These are phyloP conservation scores for Arremon aurantiirostris DNA, from an alignment of 2,797 vertebrate species.

Conservation along the genomic window DNA sequence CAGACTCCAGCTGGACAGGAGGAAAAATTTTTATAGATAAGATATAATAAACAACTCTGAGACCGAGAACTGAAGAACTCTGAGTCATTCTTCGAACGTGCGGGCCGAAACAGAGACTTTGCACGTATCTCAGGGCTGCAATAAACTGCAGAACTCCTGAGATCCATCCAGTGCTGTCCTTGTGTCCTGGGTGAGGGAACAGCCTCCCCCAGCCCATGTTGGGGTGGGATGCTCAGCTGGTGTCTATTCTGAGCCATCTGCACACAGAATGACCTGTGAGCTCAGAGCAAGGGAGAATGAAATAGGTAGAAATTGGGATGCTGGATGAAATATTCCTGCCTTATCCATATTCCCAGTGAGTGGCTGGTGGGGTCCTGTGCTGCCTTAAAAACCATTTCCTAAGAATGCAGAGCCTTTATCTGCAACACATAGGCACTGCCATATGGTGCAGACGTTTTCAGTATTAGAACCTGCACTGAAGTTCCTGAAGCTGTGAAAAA, in stretches of 20 bases:
- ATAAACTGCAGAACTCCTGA: too few relatives aligned
- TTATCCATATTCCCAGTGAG: background rate
- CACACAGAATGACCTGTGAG: background rate
- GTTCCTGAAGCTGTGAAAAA: background rate
- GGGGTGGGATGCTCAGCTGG: background rate
- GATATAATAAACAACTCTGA: too few relatives aligned
- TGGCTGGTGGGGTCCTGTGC: background rate
- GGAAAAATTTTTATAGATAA: too few relatives aligned
- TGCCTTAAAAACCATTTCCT: background rate
- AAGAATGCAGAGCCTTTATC: background rate
- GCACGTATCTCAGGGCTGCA: too few relatives aligned
- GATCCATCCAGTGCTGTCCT: background rate
- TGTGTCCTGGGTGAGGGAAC: background rate
- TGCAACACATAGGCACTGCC: accelerated
- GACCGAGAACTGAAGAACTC: too few relatives aligned
- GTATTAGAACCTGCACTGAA: background rate
- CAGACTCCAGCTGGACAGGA: too few relatives aligned
- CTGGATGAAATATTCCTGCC: background rate
- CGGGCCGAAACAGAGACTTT: too few relatives aligned
- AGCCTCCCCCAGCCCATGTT: background rate
- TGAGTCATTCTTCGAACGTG: too few relatives aligned
- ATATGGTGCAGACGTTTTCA: background rate
- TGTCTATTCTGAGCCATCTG: background rate
- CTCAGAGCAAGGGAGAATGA: background rate
- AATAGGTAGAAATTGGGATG: background rate